These are phyloP conservation scores for Dendroctonus ponderosae DNA, from an alignment of 1,140 invertebrate genomes.

Conservation along the genomic window DNA sequence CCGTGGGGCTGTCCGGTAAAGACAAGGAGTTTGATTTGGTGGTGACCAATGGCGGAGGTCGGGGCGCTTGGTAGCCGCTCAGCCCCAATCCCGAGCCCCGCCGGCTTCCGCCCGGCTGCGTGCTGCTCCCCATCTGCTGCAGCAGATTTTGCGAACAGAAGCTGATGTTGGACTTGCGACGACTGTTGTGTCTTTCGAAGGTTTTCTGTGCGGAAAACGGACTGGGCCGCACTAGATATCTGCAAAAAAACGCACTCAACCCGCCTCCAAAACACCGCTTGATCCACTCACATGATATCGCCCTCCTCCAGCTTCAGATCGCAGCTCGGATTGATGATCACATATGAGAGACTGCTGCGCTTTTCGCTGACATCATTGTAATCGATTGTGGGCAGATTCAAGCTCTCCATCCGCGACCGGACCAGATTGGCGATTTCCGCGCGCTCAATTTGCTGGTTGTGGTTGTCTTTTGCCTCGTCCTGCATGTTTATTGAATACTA, in stretches of 20 bases:
- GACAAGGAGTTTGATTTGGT: conserved; percentile 86
- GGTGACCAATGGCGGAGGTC: conserved; percentile 72
- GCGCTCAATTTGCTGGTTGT: conserved; percentile 86
- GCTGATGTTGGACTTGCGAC: conserved; percentile 87
- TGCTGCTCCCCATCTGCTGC: conserved; percentile 62
- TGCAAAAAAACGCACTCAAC: conserved; percentile 45
- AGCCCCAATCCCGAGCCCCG: conserved; percentile 60
- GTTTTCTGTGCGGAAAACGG: conserved; percentile 92
- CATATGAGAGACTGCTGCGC: conserved; percentile 89
- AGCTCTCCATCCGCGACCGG: conserved; percentile 87
- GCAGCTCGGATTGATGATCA: conserved; percentile 98
- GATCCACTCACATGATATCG: conserved; percentile 82
- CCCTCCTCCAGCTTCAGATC: conserved; percentile 94
- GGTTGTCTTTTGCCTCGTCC: conserved; percentile 82
- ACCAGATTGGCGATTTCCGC: conserved; percentile 95
- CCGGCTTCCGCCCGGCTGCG: conserved; percentile 53
- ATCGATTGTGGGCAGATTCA: conserved; percentile 84
- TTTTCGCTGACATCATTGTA: conserved; percentile 93
- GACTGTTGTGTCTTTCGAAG: conserved; percentile 85
- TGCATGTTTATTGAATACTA: conserved; percentile 79
- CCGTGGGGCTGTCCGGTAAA: conserved; percentile 81
- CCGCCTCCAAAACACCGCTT: background rate
- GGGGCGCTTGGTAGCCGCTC: conserved; percentile 63
- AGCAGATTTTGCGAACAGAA: conserved; percentile 75
- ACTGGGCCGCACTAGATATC: conserved; percentile 83